Conservation (phyloP, 2,888 invertebrate species). For the Galerucella pusilla region DNA sequence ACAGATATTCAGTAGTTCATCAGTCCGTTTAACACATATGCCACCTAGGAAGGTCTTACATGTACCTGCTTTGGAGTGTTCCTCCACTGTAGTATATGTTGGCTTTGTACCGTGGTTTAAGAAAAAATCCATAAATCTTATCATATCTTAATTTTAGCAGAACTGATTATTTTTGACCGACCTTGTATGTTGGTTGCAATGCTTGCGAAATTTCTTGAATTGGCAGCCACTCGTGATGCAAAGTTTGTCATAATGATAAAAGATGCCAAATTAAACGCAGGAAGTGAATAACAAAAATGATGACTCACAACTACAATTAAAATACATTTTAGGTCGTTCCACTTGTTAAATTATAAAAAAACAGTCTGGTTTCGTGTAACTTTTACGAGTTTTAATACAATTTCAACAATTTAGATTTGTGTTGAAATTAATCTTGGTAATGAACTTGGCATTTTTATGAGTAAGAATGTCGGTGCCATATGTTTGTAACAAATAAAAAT, state of each 20-base stretch:
- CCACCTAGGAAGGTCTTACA: too few relatives aligned
- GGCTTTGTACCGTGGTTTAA: too few relatives aligned
- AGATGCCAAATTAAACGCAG: conserved; percentile 26
- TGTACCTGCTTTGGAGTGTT: too few relatives aligned
- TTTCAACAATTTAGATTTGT: background rate
- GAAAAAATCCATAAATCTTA: too few relatives aligned
- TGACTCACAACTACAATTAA: conserved; percentile 32
- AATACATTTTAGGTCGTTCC: conserved; percentile 31
- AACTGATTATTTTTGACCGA: too few relatives aligned
- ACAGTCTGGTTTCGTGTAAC: background rate
- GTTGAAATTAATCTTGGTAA: conserved; percentile 3
- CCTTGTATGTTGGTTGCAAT: background rate
- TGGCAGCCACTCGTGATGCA: background rate
- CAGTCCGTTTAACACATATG: too few relatives aligned
- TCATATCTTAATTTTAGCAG: too few relatives aligned
- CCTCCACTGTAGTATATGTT: too few relatives aligned
- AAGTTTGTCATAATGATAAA: conserved; percentile 22
- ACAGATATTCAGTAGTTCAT: too few relatives aligned
- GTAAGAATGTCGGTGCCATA: background rate
- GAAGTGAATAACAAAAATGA: conserved; percentile 18
- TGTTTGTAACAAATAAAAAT: background rate
- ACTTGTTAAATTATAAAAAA: conserved; percentile 7
- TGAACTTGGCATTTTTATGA: conserved; percentile 9
- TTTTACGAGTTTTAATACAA: conserved; percentile 6
- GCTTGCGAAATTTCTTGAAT: background rate